Conservation (phyloP, 2,797 vertebrate species). For the Sylvilagus floridanus region DNA sequence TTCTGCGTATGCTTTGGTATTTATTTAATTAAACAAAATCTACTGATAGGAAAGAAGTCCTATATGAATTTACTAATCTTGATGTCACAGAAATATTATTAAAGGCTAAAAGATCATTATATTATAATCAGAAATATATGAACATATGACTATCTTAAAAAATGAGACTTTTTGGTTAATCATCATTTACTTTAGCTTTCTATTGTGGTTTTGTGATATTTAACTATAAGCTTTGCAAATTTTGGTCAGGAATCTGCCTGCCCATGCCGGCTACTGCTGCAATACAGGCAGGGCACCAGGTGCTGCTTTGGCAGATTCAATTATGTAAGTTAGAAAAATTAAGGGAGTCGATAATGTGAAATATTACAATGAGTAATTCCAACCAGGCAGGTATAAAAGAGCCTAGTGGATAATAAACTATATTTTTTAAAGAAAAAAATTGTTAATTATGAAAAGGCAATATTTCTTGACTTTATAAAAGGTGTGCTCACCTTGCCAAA, state of each 20-base stretch:
- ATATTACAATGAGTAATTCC: background rate
- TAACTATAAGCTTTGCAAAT: conserved; percentile 17
- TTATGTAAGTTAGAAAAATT: background rate
- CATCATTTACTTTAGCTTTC: background rate
- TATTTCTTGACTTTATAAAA: conserved; percentile 6
- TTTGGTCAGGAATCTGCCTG: background rate
- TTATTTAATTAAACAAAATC: background rate
- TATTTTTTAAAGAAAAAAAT: background rate
- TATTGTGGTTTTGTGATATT: background rate
- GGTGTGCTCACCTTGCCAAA: background rate
- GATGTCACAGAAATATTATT: conserved; percentile 21
- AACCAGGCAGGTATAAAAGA: background rate
- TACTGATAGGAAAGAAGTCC: background rate
- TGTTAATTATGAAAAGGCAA: background rate
- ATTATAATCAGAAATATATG: background rate
- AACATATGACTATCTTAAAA: background rate
- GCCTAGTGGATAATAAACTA: background rate
- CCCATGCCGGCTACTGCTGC: background rate
- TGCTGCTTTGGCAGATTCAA: background rate
- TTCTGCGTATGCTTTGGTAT: background rate
- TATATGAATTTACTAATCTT: background rate
- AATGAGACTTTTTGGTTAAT: background rate
- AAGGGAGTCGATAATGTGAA: background rate
- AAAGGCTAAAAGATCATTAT: background rate
- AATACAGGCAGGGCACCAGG: background rate